Evolutionary conservation across 2,888 invertebrate species (phyloP), one percentile per base, ranked within the genome.

Genomic region (Quadroppia sp.): DNA sequence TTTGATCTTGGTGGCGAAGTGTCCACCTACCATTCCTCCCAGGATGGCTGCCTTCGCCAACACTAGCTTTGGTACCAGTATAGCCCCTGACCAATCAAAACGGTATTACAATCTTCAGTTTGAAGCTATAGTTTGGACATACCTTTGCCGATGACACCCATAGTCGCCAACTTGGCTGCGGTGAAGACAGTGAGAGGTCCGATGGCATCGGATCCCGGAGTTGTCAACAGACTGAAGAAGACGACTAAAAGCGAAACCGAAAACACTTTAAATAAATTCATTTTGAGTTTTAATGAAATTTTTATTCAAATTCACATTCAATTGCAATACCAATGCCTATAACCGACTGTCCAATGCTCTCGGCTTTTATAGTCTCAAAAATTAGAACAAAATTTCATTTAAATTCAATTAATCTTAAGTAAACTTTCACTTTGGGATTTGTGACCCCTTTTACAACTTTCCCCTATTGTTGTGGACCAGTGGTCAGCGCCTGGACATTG

Each of bases 171-270:
- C 23, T 56, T 56, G 28, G 56, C 56, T 15, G 56, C 56, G 28
- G 11, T 28, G 56, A 56, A 56, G 2, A 56, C 7, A 28, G 28
- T 11, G 15, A 56, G 17, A 20, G 56, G 56, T 17, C 17, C 15
- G 30, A 50, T 30, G 56, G 56, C 56, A 13, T 56, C 56, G 2
- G 56, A 56, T 56, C 56, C 56, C 30, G 56, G 56, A 15, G 56
- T 28, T 1, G 9, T 7, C 28, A 30, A 23, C 13, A 56, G 56
- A 23, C 56, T 30, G 1, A 56, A 13, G 2, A 56, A 6, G 28
- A 56, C 28, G 13, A 56, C 11, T 30, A 13, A 17, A 30, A 56
- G 0, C 11, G 56, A 13, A 0, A 4, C 56, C 2, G 56, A 56
- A 13, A 56, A 30, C 30, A 56, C 1, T 56, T 56, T 56, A 25